phyloP scores from a whole-genome alignment of 2,888 invertebrate species.

The Eupithecia vulgata region DNA sequence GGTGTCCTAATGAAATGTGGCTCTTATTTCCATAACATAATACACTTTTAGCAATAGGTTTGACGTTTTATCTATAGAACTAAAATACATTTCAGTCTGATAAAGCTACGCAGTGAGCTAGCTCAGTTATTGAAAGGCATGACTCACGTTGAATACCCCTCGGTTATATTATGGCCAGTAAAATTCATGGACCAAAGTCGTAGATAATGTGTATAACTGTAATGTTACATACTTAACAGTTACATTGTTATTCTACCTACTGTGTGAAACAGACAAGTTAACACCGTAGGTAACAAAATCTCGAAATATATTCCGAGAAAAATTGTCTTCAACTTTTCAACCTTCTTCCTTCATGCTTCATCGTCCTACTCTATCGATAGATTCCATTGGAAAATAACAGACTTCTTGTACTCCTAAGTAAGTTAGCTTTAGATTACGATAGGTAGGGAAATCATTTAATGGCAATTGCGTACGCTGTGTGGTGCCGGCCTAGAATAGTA shows the following conservation, averaged over 20 bases:
- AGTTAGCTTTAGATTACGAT: no score
- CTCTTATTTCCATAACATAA: neutral
- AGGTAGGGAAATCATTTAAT: no score
- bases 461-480: no score
- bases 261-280: neutral
- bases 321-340: neutral
- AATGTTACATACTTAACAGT: neutral
- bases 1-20: no score
- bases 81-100: neutral
- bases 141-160: slow-evolving; percentile 41
- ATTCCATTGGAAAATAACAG: no score
- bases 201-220: neutral
- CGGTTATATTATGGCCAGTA: slow-evolving; percentile 30
- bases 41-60: neutral
- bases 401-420: no score
- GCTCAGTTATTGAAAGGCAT: slow-evolving; percentile 20
- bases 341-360: neutral
- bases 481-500: no score
- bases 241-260: neutral
- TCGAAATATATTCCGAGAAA: neutral
- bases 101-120: slow-evolving; percentile 6
- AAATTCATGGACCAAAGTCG: slow-evolving; percentile 23
- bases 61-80: no score
- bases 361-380: no score
- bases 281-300: neutral